Conservation (phyloP, 2,797 vertebrate species). For the Enteromius anoplus region DNA sequence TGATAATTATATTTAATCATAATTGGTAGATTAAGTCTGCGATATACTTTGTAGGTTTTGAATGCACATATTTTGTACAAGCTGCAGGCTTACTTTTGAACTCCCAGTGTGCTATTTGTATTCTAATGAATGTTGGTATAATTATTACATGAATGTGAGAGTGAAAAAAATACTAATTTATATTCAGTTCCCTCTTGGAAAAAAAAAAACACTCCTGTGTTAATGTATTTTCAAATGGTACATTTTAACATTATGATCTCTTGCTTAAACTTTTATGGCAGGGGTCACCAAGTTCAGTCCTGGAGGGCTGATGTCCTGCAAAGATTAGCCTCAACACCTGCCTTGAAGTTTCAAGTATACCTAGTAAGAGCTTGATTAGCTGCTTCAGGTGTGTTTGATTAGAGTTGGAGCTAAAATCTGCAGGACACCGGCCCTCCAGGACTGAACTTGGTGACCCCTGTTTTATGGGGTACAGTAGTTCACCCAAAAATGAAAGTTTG, state of each 20-base stretch:
- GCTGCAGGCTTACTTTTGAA: not conserved
- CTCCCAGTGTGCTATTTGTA: slow-evolving; percentile 15
- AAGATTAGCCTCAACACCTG: too few species aligned
- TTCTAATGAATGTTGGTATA: slow-evolving; percentile 20
- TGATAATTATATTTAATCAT: slow-evolving; percentile 28
- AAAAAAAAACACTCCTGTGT: not conserved
- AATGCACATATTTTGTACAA: not conserved
- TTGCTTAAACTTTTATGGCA: not conserved
- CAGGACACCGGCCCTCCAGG: too few species aligned
- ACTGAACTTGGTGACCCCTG: too few species aligned
- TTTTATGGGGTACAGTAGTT: too few species aligned
- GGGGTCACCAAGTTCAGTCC: too few species aligned
- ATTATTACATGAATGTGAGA: not conserved
- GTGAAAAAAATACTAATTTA: not conserved
- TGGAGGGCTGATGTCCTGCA: too few species aligned
- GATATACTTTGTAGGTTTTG: not conserved
- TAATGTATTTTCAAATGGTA: not conserved
- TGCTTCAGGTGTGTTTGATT: too few species aligned
- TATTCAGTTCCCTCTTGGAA: not conserved
- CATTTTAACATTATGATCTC: not conserved
- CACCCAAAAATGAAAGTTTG: not conserved
- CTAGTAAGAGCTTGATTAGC: too few species aligned
- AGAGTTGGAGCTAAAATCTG: too few species aligned
- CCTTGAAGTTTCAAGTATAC: too few species aligned
- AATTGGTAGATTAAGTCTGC: slow-evolving; percentile 15